A percentile compares a stretch with the other conserved stretches of the same genome.
Conservation (phyloP, 2,113 vertebrate species). For the Picathartes gymnocephalus region DNA sequence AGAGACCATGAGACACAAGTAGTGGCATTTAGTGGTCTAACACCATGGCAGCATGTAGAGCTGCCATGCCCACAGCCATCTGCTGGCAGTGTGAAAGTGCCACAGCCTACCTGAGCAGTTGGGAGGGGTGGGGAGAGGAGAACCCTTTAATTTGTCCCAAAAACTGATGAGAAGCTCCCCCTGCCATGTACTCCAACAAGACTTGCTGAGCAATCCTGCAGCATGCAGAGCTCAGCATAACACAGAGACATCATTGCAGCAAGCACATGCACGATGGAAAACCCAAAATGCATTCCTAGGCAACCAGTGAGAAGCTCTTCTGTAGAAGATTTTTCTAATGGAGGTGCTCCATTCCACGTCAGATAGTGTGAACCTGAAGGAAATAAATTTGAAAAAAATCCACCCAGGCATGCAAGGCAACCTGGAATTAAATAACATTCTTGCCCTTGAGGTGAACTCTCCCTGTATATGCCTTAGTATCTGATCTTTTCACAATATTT, state of each 20-base stretch:
- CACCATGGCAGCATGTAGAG: neutral
- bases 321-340: neutral
- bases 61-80: neutral
- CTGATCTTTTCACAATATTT: neutral
- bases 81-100: neutral
- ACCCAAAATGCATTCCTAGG: neutral
- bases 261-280: neutral
- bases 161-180: neutral
- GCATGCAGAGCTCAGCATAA: neutral
- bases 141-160: neutral
- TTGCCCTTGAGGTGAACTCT: neutral
- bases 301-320: neutral
- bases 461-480: neutral
- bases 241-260: accelerated
- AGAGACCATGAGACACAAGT: neutral
- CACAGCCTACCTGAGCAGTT: neutral
- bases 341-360: neutral
- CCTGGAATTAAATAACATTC: neutral
- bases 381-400: neutral
- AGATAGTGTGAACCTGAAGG: neutral
- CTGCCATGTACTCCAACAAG: neutral
- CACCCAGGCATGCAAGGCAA: neutral
- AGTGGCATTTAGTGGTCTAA: neutral
- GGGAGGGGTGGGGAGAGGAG: neutral
- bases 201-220: neutral